A percentile compares a stretch with the other conserved stretches of the same genome.
These are phyloP conservation scores for Cryptophagus acutangulus DNA, from an alignment of 2,888 invertebrate species.

Conservation along the genomic window DNA sequence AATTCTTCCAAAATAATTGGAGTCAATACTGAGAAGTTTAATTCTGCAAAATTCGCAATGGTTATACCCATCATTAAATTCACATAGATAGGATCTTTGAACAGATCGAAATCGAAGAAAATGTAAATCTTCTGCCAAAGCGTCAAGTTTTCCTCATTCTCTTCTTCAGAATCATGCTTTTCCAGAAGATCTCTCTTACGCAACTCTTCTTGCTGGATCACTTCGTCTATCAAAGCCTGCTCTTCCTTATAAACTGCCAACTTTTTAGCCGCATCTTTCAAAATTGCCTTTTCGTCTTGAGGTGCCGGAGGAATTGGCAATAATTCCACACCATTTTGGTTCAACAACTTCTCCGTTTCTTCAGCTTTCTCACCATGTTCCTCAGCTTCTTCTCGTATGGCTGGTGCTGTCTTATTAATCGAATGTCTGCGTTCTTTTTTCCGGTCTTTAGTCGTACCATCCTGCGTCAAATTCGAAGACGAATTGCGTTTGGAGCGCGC, in stretches of 20 bases:
- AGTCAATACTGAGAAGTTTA: conserved; percentile 68
- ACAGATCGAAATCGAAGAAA: conserved; percentile 66
- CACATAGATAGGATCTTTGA: conserved; percentile 64
- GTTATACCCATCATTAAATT: conserved; percentile 68
- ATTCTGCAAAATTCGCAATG: conserved; percentile 64
- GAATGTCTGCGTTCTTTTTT: conserved; percentile 28
- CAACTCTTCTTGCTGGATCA: conserved; percentile 2
- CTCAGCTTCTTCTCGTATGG: conserved; percentile 30
- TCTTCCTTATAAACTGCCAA: conserved; percentile 48
- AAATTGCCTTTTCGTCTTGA: conserved; percentile 53
- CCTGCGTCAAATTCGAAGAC: conserved; percentile 17
- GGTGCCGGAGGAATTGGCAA: conserved; percentile 3
- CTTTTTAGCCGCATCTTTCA: conserved; percentile 54
- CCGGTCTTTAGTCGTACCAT: conserved; percentile 23
- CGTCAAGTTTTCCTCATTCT: conserved; percentile 34
- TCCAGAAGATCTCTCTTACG: too few relatives aligned
- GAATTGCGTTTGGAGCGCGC: conserved; percentile 18
- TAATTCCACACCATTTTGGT: neutral
- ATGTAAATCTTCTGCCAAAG: conserved; percentile 55
- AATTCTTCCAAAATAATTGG: conserved; percentile 69
- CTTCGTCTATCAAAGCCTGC: conserved; percentile 6
- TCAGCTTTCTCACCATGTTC: conserved; percentile 21
- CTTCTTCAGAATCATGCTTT: conserved; percentile 9
- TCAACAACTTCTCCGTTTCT: conserved; percentile 9
- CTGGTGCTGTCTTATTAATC: conserved; percentile 26